Evolutionary conservation across 1,140 invertebrate species (phyloP).

Genomic region (Tetramorium parvispinum): DNA sequence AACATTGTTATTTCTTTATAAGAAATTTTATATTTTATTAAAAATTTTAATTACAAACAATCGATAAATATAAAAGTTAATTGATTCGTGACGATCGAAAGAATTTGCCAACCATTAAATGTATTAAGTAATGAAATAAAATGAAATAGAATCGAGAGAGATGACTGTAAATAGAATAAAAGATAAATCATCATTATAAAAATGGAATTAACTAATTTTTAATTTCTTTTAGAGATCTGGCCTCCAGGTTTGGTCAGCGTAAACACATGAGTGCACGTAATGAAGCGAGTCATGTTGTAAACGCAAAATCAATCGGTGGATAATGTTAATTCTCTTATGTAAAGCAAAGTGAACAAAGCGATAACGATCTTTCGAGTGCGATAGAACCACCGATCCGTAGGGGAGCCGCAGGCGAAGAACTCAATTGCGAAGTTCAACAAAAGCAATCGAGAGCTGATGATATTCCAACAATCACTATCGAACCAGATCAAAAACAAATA

Average conservation of each 20-base stretch:
- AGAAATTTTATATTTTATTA: conserved; percentile 63
- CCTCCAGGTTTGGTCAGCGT: background rate
- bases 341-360: conserved; percentile 55
- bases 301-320: conserved; percentile 57
- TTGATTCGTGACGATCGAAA: background rate
- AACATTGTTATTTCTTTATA: conserved; percentile 78
- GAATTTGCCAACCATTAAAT: background rate
- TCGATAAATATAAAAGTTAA: background rate
- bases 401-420: conserved; percentile 58
- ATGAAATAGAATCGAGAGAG: background rate
- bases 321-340: conserved; percentile 61
- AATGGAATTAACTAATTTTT: background rate
- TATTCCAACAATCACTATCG: conserved; percentile 56
- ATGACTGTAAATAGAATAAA: background rate
- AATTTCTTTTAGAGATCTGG: background rate
- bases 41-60: conserved; percentile 13
- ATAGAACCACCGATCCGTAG: conserved; percentile 38
- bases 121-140: conserved; percentile 8
- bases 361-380: conserved; percentile 59
- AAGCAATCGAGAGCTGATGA: conserved; percentile 53
- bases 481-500: conserved; percentile 51
- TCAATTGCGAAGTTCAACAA: conserved; percentile 60
- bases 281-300: conserved; percentile 53
- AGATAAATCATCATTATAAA: background rate
- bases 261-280: conserved; percentile 36